These are phyloP conservation scores for Microcebus tavaratra DNA, from an alignment of 2,113 vertebrate species.

Conservation along the genomic window DNA sequence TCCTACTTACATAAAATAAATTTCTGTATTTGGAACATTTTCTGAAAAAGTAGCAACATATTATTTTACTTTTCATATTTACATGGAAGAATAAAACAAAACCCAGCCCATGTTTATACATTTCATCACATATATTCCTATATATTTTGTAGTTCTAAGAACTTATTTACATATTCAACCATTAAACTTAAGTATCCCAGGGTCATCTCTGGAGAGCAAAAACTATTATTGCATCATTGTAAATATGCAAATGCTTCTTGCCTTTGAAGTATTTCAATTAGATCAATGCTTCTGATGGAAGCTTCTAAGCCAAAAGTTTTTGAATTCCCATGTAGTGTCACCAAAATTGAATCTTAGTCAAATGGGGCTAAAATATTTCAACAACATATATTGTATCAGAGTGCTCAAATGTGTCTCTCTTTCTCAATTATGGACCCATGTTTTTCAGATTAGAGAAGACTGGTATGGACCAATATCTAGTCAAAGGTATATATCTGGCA, in stretches of 20 bases:
- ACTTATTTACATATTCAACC: neutral
- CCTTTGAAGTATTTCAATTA: slow-evolving; percentile 7
- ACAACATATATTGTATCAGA: neutral
- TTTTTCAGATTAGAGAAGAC: neutral
- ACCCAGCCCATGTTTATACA: neutral
- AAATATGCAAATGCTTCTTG: neutral
- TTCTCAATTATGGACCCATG: neutral
- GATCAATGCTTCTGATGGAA: neutral
- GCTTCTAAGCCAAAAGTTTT: neutral
- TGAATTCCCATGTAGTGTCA: neutral
- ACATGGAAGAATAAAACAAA: slow-evolving; percentile 5
- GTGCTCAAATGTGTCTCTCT: neutral
- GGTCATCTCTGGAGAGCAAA: neutral
- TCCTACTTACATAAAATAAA: slow-evolving; percentile 63
- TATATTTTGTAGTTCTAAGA: slow-evolving; percentile 54
- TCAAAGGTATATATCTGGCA: neutral
- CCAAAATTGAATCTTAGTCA: neutral
- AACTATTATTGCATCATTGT: neutral
- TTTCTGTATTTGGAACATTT: slow-evolving; percentile 61
- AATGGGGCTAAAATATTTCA: neutral
- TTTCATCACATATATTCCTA: slow-evolving; percentile 60
- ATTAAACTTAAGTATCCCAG: neutral
- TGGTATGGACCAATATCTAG: neutral
- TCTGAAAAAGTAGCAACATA: slow-evolving; percentile 26
- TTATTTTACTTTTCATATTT: slow-evolving; percentile 69